phyloP scores from a whole-genome alignment of 2,888 invertebrate genomes.

The Agrochola litura region DNA sequence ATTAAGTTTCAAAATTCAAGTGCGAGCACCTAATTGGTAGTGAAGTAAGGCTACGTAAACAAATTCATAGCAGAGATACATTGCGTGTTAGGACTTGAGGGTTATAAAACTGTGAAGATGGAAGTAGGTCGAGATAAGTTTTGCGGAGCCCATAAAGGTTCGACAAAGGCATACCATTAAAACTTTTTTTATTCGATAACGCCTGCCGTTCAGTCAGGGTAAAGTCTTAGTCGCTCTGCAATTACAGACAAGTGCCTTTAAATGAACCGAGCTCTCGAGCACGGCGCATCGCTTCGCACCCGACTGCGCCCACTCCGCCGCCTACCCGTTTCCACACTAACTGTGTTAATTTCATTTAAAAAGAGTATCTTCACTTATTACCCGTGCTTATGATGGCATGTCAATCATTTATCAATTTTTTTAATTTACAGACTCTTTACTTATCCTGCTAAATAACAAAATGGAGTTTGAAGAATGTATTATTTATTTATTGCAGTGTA shows the following conservation, averaged over 20 bases:
- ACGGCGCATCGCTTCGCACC: constrained; percentile 88
- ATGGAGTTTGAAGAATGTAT: not conserved
- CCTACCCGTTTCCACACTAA: constrained; percentile 79
- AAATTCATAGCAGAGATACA: constrained; percentile 29
- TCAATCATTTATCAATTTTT: constrained; percentile 57
- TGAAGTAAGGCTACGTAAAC: constrained; percentile 21
- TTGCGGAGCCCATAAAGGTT: constrained; percentile 63
- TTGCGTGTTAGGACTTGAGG: constrained; percentile 26
- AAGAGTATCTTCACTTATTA: constrained; percentile 73
- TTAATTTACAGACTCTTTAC: not conserved
- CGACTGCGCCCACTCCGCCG: constrained; percentile 83
- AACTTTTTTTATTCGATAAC: constrained; percentile 87
- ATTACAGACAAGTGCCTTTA: constrained; percentile 90
- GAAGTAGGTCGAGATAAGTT: constrained; percentile 68
- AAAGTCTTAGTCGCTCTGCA: constrained; percentile 89
- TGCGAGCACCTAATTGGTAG: constrained; percentile 8
- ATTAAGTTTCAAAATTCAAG: constrained; percentile 14
- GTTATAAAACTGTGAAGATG: constrained; percentile 48
- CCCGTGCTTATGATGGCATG: constrained; percentile 57
- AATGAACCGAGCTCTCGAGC: constrained; percentile 90
- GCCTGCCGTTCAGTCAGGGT: constrained; percentile 81
- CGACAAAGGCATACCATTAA: constrained; percentile 86
- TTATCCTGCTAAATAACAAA: not conserved
- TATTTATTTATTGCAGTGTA: not conserved
- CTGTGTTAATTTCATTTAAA: constrained; percentile 84